Conservation (phyloP, 2,888 invertebrate genomes). For the Tinea trinotella region DNA sequence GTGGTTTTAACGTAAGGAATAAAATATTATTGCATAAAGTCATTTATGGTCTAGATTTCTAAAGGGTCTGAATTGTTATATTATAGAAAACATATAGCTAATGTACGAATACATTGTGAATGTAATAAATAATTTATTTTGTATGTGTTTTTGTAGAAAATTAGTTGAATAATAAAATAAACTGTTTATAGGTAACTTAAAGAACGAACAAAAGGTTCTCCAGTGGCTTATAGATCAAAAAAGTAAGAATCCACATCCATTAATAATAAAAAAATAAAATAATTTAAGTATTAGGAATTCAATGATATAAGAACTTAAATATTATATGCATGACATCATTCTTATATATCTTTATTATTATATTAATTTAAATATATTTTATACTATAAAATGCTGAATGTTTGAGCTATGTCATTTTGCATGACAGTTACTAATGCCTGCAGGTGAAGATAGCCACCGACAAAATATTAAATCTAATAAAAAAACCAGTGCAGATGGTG, state of each 20-base stretch:
- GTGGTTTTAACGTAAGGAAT: too few species aligned
- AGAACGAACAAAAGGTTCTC: slow-evolving; percentile 94
- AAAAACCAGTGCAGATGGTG: slow-evolving; percentile 69
- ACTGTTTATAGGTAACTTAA: slow-evolving; percentile 89
- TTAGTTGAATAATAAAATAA: slow-evolving; percentile 30
- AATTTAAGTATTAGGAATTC: slow-evolving; percentile 30
- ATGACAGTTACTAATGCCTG: slow-evolving; percentile 75
- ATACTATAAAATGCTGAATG: slow-evolving; percentile 64
- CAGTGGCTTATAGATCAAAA: slow-evolving; percentile 96
- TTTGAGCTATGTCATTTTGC: slow-evolving; percentile 73
- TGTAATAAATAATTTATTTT: too few species aligned
- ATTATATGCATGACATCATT: slow-evolving; percentile 70
- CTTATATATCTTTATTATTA: slow-evolving; percentile 38
- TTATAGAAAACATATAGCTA: too few species aligned
- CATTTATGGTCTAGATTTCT: too few species aligned
- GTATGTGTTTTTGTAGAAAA: too few species aligned
- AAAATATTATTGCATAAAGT: too few species aligned
- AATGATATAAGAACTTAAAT: background rate
- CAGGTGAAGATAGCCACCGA: slow-evolving; percentile 70
- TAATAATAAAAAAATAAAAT: slow-evolving; percentile 28
- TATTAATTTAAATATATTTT: slow-evolving; percentile 44
- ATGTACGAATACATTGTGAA: too few species aligned
- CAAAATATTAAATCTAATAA: slow-evolving; percentile 58
- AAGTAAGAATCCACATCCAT: slow-evolving; percentile 87
- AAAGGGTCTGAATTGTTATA: too few species aligned